Evolutionary conservation across 2,888 invertebrate species (phyloP), one percentile per base, ranked within the genome.

Genomic region (Miltochrista miniata): DNA sequence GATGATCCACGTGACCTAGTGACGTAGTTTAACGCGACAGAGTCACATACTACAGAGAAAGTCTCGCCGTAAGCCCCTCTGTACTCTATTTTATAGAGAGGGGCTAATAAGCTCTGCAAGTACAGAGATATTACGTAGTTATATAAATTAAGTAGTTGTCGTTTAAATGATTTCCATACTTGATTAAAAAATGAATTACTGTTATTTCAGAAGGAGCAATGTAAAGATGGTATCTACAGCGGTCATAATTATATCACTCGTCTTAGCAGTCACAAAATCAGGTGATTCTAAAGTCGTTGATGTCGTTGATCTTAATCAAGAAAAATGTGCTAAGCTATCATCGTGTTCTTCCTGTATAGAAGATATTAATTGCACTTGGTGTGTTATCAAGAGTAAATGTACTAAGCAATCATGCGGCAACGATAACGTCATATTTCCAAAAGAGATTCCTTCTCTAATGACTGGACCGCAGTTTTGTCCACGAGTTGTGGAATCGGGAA

Each of bases 301-400:
- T 24, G 13, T 48, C 4, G 61, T 51, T 68, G n/a, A n/a, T n/a
- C n/a, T n/a, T n/a, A n/a, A n/a, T n/a, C n/a, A n/a, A n/a, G 56
- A 72, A 10, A 66, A 66, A 35, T 82, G 82, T 51, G 56, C 33
- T 13, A 55, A 59, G 29, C 64, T 76, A 49, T 54, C 65, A 8
- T 85, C 87, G 7, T 87, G 87, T 55, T 68, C 79, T 0, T 64
- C 74, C 4, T 88, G 87, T 48, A 69, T 88, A 50, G 57, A 67
- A 11, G 74, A 78, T 50, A 77, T 62, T 51, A 67, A 60, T 43
- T 89, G 87, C 54, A 76, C 76, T 3, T 88, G 87, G 86, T 87
- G 87, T 48, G 84, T 87, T n/a, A 83, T 81, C 24, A 86, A 87
- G 59, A 85, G 81, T 61, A 73, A 76, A 57, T 87, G 88, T 49